These are phyloP conservation scores for Ceratosolen fusciceps DNA, from an alignment of 1,140 invertebrate genomes.

Conservation along the genomic window DNA sequence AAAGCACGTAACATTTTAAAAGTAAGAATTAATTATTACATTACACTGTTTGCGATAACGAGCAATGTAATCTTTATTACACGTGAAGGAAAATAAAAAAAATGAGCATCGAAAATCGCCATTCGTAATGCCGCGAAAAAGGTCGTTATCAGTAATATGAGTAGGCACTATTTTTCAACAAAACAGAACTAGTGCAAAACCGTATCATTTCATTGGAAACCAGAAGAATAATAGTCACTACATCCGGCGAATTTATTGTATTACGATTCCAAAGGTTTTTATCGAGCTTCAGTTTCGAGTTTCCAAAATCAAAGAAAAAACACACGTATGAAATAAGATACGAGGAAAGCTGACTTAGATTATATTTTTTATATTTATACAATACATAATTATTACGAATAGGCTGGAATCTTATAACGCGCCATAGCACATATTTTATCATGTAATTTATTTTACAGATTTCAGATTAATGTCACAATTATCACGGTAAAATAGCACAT, in stretches of 20 bases:
- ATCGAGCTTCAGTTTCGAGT: conserved; percentile 19
- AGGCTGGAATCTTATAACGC: too few species aligned
- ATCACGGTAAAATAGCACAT: too few species aligned
- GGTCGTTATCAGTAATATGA: background rate
- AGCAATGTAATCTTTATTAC: too few species aligned
- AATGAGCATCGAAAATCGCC: background rate
- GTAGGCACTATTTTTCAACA: background rate
- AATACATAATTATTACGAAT: too few species aligned
- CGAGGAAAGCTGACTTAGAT: background rate
- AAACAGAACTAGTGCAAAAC: background rate
- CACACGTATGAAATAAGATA: conserved; percentile 1
- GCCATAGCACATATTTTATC: too few species aligned
- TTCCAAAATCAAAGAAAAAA: background rate
- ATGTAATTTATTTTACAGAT: too few species aligned
- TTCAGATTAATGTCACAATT: too few species aligned
- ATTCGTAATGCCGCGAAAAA: background rate
- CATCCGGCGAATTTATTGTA: conserved; percentile 8
- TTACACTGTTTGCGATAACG: too few species aligned
- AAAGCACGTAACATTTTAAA: too few species aligned
- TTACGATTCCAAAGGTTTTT: conserved; percentile 23
- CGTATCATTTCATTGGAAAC: background rate
- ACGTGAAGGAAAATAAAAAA: too few species aligned
- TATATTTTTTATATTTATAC: background rate
- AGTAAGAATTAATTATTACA: too few species aligned
- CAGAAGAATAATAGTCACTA: background rate